Base-by-base conservation (phyloP, 2,888 invertebrate genomes). In the Tenthredo notha region DNA sequence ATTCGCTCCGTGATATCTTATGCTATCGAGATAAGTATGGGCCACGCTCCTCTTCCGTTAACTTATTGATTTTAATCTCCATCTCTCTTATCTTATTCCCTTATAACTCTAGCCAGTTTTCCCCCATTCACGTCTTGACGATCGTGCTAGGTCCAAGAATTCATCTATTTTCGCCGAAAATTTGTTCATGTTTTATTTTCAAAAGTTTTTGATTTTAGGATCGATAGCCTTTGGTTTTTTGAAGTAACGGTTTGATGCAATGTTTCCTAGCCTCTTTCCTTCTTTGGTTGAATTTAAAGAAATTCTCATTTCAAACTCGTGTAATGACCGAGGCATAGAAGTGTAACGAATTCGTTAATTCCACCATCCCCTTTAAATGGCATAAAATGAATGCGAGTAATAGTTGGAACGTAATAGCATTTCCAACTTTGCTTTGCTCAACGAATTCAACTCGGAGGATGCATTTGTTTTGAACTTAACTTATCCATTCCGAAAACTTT, bases 21-120 rank as follows among this genome's bases (percentile, higher is more conserved):
- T 40, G 61, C 40, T 61, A 61, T 58, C 80, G 58, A 80, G 61
- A 61, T 80, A 61, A 61, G 61, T 77, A 80, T 10, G 40, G 47
- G 10, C 80, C 25, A 5, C 37, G 58, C 78, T 78, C 58, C n/a
- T 77, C 77, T 54, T 33, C 50, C 77, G 50, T 77, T 54, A 77
- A 77, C 77, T 77, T 77, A 77, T 77, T 54, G 77, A 77, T 77
- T 77, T 77, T 54, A 77, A 77, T 77, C 77, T 77, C 77, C 77
- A 54, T 77, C 77, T 50, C 54, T 50, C 54, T 77, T 37, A 54
- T 29, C 50, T 50, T 33, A 15, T 33, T 50, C 50, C 47, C 21
- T 21, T 29, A 37, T 43, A 40, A 6, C 21, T 43, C 40, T 21
- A 15, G 18, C n/a, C n/a, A n/a, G 3, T 1, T 6, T 21, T n/a